phyloP scores from a whole-genome alignment of 64 coral and sea anemone genomes.

The Pocillopora verrucosa region DNA sequence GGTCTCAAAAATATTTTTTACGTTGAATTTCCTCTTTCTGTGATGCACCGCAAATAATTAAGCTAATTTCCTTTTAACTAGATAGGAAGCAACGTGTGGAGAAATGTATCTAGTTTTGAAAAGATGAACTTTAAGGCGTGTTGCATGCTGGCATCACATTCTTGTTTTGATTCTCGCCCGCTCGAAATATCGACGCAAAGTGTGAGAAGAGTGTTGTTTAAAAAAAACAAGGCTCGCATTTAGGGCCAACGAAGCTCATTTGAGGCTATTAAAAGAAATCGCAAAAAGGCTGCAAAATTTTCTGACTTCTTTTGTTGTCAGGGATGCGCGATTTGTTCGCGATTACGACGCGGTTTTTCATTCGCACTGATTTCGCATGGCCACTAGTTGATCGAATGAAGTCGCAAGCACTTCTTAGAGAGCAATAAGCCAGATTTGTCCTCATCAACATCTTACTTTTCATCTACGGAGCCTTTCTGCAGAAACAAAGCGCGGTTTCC shows the following conservation, averaged over 20 bases:
- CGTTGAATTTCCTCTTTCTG: not conserved
- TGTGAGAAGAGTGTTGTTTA: not conserved
- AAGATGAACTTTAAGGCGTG: not conserved
- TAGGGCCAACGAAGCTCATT: not conserved
- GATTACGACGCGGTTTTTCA: not conserved
- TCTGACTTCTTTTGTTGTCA: not conserved
- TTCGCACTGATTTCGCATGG: slow-evolving; percentile 38
- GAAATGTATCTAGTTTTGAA: not conserved
- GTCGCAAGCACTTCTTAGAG: not conserved
- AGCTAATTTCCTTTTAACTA: slow-evolving; percentile 2
- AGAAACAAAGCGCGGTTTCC: not conserved
- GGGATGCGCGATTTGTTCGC: not conserved
- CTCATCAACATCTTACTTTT: not conserved
- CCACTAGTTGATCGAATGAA: slow-evolving; percentile 30
- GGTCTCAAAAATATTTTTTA: not conserved
- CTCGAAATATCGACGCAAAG: slow-evolving; percentile 19
- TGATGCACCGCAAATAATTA: slow-evolving; percentile 4
- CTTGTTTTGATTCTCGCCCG: slow-evolving; percentile 33
- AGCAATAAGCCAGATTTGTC: not conserved
- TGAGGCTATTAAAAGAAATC: too few relatives aligned
- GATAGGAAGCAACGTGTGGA: not conserved
- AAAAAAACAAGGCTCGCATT: not conserved
- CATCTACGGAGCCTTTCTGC: not conserved
- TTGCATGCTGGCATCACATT: slow-evolving; percentile 5
- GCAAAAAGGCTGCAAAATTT: not conserved